Base-by-base conservation (phyloP, 2,113 vertebrate species). In the Henicopernis longicauda region DNA sequence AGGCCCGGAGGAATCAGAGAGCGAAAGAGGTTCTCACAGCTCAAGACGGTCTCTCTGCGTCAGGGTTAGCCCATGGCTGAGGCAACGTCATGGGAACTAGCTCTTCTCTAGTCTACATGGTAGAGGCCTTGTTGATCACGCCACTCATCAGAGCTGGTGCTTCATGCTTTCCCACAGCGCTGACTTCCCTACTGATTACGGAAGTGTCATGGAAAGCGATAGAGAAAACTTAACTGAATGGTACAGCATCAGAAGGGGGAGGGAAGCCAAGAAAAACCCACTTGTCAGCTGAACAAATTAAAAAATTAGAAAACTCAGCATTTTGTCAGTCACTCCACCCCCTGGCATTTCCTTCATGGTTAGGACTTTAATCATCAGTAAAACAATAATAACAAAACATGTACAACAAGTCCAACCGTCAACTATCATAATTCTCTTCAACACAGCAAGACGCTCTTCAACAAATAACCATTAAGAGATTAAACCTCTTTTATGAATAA, bases 321-420 rank as follows among this genome's bases (percentile, higher is more conserved):
- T 93, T 91, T 94, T 94, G 55, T 78, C 65, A 85, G 67, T 93
- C 54, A 67, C 59, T 91, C 38, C 84, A 55, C 42, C 77, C 58
- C 52, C 40, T 0, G 2, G 21, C n/a, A 86, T 66, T 96, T 95
- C 62, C 76, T 93, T 96, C 94, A 84, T 5, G 22, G 27, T 31
- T 88, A 88, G 86, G 82, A 80, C 93, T 92, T 94, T 77, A 95
- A 93, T 97, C 86, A 86, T 91, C 86, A 69, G 62, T 90, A 97
- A 96, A 97, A 97, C 77, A 93, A n/a, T 90, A 96, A 52, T 89
- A 95, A 87, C 94, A 96, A 97, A 97, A 92, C 80, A 69, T 20
- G 27, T 89, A 90, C 36, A 70, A 82, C 81, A 82, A 94, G 81
- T 82, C 76, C 88, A 96, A 50, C 58, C 44, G 93, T 93, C 82